Base-by-base conservation (phyloP, 2,797 vertebrate genomes). In the Thaleichthys pacificus region DNA sequence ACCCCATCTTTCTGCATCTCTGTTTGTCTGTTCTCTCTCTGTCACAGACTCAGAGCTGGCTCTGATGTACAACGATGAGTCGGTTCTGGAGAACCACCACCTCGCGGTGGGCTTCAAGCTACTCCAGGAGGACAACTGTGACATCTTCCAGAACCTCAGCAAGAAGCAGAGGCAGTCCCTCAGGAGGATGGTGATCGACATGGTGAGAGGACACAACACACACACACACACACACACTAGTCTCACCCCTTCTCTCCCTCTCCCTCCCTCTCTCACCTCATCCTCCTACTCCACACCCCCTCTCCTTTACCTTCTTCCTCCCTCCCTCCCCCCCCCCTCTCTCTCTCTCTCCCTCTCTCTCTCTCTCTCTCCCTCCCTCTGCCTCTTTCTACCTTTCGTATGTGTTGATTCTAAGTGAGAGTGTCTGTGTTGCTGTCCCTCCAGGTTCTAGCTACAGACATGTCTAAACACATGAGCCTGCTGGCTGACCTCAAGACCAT, bases 381-480 rank as follows among this genome's bases (percentile, higher is more conserved):
- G 70, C 12, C 49, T n/a, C 32, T 32, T 17, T 32, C 56, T n/a
- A 42, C 68, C 32, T 0, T 4, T 4, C 65, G 14, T 32, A 30
- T 38, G n/a, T 35, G 61, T 49, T 47, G 9, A 47, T 11, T 47
- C 42, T 47, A 42, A 42, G 38, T 35, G 32, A 5, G 32, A 6
- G 32, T 47, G 42, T 47, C 8, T 47, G 12, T 47, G 42, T 47
- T 47, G 47, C 0, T 11, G 17, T 75, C 54, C 24, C 12, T 35
- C 56, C 77, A 99, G 98, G 97, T 99, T 1, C 88, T 99, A 88
- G 98, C 98, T 0, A 99, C 98, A 0, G 98, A 99, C 84, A 99
- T 99, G 98, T 99, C 98, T 22, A 99, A 99, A 84, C 98, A 99
- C 78, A 99, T 99, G 97, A 97, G 96, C 72, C 91, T 99, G 74